Evolutionary conservation across 1,140 invertebrate species (phyloP).

Genomic region (Aradophagus sp.): DNA sequence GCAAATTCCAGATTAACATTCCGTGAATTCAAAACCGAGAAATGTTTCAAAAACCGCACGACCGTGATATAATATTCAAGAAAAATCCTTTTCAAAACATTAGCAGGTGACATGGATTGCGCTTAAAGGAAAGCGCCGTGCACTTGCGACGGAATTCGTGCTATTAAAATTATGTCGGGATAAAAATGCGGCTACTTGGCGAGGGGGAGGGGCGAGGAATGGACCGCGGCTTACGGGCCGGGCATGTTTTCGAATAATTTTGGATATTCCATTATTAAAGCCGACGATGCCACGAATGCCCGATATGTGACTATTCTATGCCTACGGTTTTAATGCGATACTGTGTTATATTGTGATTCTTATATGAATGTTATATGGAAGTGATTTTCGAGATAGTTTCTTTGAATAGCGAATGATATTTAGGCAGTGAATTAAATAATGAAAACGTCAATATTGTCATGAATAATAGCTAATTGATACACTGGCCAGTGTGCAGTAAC

Average conservation of each 20-base stretch:
- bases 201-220: too few species aligned
- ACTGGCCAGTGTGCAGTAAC: too few species aligned
- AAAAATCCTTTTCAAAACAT: constrained; percentile 39
- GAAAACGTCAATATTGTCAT: too few species aligned
- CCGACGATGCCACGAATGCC: constrained; percentile 11
- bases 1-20: constrained; percentile 54
- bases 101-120: constrained; percentile 16
- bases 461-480: too few species aligned
- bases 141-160: constrained; percentile 8
- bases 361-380: too few species aligned
- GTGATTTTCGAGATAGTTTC: too few species aligned
- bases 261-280: constrained; percentile 30
- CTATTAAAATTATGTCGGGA: constrained; percentile 14
- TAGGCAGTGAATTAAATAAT: too few species aligned
- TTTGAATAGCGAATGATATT: too few species aligned
- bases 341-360: too few species aligned
- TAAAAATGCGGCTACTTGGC: neutral
- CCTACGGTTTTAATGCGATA: constrained; percentile 9
- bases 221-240: too few species aligned
- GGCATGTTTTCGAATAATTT: too few species aligned
- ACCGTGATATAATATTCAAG: constrained; percentile 39
- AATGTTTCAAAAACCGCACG: constrained; percentile 52
- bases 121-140: neutral
- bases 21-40: constrained; percentile 53
- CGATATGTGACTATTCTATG: constrained; percentile 4